Conservation (phyloP, 2,113 vertebrate genomes). For the Desmodus rotundus region DNA sequence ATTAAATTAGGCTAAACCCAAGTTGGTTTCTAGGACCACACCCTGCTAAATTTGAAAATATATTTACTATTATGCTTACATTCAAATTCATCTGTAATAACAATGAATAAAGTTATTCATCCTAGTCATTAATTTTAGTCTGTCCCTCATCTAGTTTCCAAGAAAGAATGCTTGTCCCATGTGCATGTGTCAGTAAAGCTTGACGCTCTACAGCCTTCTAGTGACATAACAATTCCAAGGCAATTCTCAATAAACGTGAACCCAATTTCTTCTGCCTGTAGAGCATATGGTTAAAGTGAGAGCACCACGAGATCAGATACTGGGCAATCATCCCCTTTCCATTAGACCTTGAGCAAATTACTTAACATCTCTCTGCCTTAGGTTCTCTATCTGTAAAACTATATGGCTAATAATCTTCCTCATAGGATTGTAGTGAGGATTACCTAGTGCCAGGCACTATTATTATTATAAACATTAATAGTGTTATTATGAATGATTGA, state of each 20-base stretch:
- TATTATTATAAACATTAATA: neutral
- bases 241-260: neutral
- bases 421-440: neutral
- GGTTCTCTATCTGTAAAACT: neutral
- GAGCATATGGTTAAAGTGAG: neutral
- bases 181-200: neutral
- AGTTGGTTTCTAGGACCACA: neutral
- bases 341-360: neutral
- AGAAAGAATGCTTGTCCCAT: neutral
- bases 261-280: neutral
- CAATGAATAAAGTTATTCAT: neutral
- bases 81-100: neutral
- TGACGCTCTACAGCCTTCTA: neutral
- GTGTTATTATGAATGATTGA: neutral
- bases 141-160: neutral
- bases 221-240: neutral
- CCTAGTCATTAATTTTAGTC: neutral
- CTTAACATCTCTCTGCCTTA: neutral
- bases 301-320: neutral
- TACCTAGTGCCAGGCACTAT: neutral
- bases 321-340: neutral
- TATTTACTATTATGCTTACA: neutral
- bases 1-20: neutral
- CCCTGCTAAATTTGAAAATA: neutral
- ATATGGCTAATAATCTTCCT: neutral